Percentiles rank a stretch among this genome's conserved stretches.
Evolutionary conservation across 2,113 vertebrate genomes (phyloP).

Genomic region (Sardina pilchardus): DNA sequence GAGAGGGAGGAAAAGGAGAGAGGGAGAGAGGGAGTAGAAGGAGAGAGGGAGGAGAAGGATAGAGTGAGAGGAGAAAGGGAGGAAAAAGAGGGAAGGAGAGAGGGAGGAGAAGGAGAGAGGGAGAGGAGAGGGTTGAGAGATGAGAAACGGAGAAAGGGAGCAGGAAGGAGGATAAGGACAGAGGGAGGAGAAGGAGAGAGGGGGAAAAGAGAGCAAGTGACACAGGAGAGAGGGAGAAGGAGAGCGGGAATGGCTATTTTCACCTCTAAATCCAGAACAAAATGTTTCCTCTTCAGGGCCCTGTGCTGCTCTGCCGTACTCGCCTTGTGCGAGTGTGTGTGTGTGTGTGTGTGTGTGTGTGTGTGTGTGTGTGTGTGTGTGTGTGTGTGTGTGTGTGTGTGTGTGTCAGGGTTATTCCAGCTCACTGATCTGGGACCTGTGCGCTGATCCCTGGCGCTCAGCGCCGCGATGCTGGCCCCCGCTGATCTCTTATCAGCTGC

Average conservation of each 20-base stretch:
- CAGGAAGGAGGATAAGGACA: too few species aligned
- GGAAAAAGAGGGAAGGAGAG: too few species aligned
- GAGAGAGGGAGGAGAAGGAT: neutral
- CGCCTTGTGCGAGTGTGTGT: too few species aligned
- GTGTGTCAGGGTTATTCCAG: neutral
- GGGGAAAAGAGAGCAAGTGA: neutral
- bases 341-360: neutral
- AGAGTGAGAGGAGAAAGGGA: neutral
- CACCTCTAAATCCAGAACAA: conserved; percentile 18
- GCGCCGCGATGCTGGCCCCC: neutral
- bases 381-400: neutral
- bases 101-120: too few species aligned
- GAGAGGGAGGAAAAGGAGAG: too few species aligned
- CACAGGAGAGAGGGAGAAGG: neutral
- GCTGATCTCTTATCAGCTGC: neutral
- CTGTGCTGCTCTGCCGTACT: neutral
- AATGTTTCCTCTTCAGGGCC: conserved; percentile 1
- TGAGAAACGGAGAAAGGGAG: too few species aligned
- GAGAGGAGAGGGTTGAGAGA: too few species aligned
- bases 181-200: neutral
- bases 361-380: neutral
- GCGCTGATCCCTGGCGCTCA: too few species aligned
- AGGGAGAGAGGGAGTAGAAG: neutral
- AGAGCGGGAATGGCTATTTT: conserved; percentile 1
- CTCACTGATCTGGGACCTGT: neutral